phyloP scores from a whole-genome alignment of 2,888 invertebrate species.

The Lasioglossum calceatum region DNA sequence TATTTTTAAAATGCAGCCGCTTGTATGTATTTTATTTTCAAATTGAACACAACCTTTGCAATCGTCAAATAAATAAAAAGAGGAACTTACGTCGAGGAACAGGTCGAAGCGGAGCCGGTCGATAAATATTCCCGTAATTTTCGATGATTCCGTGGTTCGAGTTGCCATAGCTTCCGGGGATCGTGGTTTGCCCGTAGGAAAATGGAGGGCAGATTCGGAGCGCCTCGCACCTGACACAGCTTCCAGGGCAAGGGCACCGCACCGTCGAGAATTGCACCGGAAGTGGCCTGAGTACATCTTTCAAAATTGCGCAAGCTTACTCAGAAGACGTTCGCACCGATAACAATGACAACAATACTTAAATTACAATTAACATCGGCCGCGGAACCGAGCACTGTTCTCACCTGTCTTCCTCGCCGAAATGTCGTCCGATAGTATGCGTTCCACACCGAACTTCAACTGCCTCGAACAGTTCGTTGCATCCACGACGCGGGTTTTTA shows the following conservation, averaged over 20 bases:
- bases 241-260: conserved; percentile 72
- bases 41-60: background rate
- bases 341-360: background rate
- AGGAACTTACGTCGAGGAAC: conserved; percentile 76
- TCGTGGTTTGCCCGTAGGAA: conserved; percentile 56
- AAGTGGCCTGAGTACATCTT: conserved; percentile 69
- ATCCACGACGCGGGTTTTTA: conserved; percentile 56
- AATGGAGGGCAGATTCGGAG: conserved; percentile 65
- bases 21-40: background rate
- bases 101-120: conserved; percentile 77
- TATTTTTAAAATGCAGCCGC: too few species aligned
- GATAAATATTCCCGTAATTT: conserved; percentile 73
- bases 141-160: conserved; percentile 64
- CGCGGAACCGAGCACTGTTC: background rate
- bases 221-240: conserved; percentile 72
- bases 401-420: conserved; percentile 70
- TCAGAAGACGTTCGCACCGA: conserved; percentile 8
- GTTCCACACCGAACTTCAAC: conserved; percentile 89
- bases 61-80: background rate
- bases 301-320: conserved; percentile 17
- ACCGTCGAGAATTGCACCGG: conserved; percentile 68
- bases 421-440: conserved; percentile 87
- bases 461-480: conserved; percentile 67
- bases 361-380: background rate
- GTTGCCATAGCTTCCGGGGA: conserved; percentile 33